Percentiles rank a stretch among this genome's conserved stretches.
phyloP scores from a whole-genome alignment of 2,113 vertebrate genomes.

The Calonectris borealis region DNA sequence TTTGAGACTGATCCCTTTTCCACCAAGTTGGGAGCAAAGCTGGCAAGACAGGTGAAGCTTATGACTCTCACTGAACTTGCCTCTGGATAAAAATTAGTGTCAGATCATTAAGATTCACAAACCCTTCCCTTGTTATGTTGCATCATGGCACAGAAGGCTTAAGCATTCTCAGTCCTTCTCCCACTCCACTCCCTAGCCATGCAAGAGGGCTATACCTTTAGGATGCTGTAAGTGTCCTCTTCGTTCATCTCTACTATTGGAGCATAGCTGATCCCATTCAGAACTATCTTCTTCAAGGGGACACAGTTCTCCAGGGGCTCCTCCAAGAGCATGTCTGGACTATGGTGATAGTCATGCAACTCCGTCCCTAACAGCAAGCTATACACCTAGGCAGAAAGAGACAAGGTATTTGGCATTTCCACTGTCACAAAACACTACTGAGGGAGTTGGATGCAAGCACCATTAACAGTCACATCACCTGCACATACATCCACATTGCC shows the following conservation, averaged over 20 bases:
- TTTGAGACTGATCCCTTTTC: neutral
- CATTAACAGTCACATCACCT: neutral
- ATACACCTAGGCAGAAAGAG: constrained; percentile 66
- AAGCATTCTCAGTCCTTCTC: neutral
- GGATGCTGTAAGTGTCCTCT: constrained; percentile 52
- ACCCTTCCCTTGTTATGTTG: neutral
- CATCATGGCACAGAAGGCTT: neutral
- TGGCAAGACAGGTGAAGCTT: neutral
- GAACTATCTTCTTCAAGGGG: neutral
- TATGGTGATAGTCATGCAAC: neutral
- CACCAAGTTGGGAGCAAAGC: neutral
- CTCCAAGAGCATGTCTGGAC: fast-evolving
- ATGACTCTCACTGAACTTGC: neutral
- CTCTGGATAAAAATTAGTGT: neutral
- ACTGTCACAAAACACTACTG: neutral
- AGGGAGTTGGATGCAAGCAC: neutral
- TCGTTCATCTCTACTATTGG: neutral
- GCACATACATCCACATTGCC: neutral
- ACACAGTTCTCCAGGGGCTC: neutral
- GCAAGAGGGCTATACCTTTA: constrained; percentile 19
- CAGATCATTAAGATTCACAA: neutral
- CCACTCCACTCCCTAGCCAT: neutral
- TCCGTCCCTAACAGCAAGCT: constrained; percentile 62
- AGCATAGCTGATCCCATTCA: constrained; percentile 55
- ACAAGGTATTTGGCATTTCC: neutral